Evolutionary conservation across 1,140 invertebrate genomes (phyloP).

Genomic region (Camponotus vicinus): DNA sequence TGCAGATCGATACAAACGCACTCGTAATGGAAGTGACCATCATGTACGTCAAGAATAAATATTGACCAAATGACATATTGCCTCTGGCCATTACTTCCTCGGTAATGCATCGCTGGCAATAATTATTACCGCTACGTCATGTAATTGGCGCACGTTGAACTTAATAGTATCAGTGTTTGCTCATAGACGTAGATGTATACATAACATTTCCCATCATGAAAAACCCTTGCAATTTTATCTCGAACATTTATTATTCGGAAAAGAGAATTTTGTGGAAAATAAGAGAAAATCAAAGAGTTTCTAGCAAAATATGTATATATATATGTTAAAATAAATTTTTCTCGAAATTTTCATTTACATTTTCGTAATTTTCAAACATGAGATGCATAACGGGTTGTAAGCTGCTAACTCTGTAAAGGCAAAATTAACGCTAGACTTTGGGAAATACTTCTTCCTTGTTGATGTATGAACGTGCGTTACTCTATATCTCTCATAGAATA

Average conservation of each 20-base stretch:
- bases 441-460: not conserved
- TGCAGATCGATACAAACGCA: constrained; percentile 12
- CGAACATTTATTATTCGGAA: not conserved
- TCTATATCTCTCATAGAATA: constrained; percentile 11
- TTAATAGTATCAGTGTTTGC: constrained; percentile 22
- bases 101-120: constrained; percentile 16
- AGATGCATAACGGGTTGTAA: not conserved
- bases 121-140: constrained; percentile 30
- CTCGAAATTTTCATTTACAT: not conserved
- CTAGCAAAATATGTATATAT: not conserved
- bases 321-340: not conserved
- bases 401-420: not conserved
- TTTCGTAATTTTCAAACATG: not conserved
- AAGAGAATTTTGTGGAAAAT: not conserved
- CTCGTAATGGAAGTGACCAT: not conserved
- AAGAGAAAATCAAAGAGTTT: not conserved
- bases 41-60: constrained; percentile 21
- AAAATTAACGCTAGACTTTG: constrained; percentile 13
- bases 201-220: not conserved
- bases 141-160: not conserved
- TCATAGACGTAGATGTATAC: constrained; percentile 15
- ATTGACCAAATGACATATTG: constrained; percentile 38
- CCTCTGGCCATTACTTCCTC: constrained; percentile 32
- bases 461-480: not conserved
- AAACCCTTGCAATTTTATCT: not conserved